Conservation (phyloP, 2,113 vertebrate species). For the Gymnobelideus leadbeateri region DNA sequence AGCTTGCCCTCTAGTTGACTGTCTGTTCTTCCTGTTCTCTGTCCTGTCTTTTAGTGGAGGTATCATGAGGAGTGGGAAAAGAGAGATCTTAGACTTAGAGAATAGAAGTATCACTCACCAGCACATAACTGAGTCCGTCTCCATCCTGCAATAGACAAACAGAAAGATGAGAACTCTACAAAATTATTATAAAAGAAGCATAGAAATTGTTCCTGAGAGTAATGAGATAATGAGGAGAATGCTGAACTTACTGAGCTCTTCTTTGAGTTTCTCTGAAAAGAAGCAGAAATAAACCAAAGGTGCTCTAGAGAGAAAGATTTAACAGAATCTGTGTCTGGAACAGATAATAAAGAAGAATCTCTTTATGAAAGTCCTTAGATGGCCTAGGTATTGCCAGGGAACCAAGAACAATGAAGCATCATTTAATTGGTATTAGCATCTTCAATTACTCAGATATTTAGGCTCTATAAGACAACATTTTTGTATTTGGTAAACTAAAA, state of each 20-base stretch:
- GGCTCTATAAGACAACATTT: neutral
- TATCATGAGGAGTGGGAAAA: neutral
- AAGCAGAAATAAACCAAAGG: slow-evolving; percentile 11
- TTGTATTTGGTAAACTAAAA: neutral
- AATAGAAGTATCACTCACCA: slow-evolving; percentile 27
- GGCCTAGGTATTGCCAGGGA: neutral
- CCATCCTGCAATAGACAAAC: slow-evolving; percentile 65
- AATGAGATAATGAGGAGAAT: neutral
- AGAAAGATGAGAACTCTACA: slow-evolving; percentile 9
- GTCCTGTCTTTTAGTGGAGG: neutral
- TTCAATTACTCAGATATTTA: neutral
- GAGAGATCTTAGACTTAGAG: neutral
- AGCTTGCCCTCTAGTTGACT: neutral
- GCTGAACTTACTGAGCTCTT: slow-evolving; percentile 71
- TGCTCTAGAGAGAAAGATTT: neutral
- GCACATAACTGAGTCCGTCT: slow-evolving; percentile 69
- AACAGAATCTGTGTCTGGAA: neutral
- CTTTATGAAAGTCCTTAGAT: neutral
- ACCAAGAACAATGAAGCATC: neutral
- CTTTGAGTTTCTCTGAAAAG: slow-evolving; percentile 69
- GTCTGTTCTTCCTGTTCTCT: neutral
- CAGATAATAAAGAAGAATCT: neutral
- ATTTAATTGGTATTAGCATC: no score
- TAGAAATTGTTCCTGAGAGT: neutral
- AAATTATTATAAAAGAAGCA: neutral